Conservation (phyloP, 2,888 invertebrate species). For the Camponotus fellah region DNA sequence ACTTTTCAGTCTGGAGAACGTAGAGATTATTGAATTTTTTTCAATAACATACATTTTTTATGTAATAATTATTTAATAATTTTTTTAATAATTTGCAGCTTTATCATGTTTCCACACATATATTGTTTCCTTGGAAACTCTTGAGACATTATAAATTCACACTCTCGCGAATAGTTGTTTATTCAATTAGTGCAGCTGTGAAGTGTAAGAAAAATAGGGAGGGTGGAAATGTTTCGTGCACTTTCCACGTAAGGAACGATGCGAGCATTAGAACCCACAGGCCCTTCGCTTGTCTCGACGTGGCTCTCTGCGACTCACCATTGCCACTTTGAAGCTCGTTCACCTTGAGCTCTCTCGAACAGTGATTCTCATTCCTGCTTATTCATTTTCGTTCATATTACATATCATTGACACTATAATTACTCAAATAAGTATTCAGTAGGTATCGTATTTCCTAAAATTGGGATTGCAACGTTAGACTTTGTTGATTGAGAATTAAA, state of each 20-base stretch:
- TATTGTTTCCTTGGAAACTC: background rate
- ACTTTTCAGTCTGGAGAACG: background rate
- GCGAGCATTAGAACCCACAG: constrained; percentile 78
- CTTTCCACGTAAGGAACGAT: constrained; percentile 69
- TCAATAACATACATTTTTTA: background rate
- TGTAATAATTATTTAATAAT: background rate
- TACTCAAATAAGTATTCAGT: background rate
- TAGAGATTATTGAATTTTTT: background rate
- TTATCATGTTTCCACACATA: background rate
- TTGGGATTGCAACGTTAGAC: background rate
- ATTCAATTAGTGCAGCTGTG: background rate
- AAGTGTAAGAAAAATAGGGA: constrained; percentile 23
- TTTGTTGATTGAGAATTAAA: background rate
- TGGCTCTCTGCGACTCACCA: constrained; percentile 75
- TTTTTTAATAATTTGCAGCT: background rate
- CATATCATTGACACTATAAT: background rate
- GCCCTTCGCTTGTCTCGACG: constrained; percentile 73
- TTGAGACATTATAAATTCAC: background rate
- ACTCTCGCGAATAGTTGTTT: constrained; percentile 5
- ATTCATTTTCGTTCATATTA: background rate
- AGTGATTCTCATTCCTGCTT: constrained; percentile 80
- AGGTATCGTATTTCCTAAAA: background rate
- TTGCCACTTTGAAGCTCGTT: constrained; percentile 84
- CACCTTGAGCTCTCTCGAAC: constrained; percentile 83
- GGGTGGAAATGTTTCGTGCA: constrained; percentile 51